Evolutionary conservation across 2,888 invertebrate species (phyloP).

Genomic region (Caenorhabditis sp.): DNA sequence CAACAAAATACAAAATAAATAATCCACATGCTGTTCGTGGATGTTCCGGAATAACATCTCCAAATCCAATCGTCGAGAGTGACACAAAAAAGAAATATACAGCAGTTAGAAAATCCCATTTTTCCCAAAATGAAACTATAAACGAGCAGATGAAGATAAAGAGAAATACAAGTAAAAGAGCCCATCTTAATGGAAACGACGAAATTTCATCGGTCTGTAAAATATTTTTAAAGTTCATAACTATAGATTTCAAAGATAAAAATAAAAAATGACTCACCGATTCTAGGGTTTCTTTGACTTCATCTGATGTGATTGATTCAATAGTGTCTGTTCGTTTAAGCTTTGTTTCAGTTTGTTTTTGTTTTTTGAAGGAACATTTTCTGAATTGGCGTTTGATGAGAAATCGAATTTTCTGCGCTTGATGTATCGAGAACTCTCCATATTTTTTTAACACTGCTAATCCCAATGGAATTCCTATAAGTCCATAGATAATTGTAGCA

Average conservation of each 20-base stretch:
- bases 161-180: conserved; percentile 47
- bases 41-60: conserved; percentile 66
- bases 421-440: conserved; percentile 81
- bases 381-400: conserved; percentile 30
- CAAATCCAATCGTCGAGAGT: conserved; percentile 66
- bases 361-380: conserved; percentile 2
- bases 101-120: conserved; percentile 64
- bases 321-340: conserved; percentile 27
- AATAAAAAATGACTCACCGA: conserved; percentile 10
- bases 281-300: conserved; percentile 13
- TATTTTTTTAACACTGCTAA: conserved; percentile 90
- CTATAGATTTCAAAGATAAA: background rate
- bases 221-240: background rate
- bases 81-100: conserved; percentile 69
- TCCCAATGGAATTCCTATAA: conserved; percentile 93
- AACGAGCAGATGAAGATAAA: conserved; percentile 63
- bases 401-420: conserved; percentile 44
- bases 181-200: conserved; percentile 46
- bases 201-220: conserved; percentile 41
- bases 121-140: conserved; percentile 64
- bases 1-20: conserved; percentile 63
- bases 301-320: conserved; percentile 42
- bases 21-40: conserved; percentile 59
- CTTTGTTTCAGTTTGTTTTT: no score
- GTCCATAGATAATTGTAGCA: conserved; percentile 88